Percentiles rank a stretch among this genome's conserved stretches.
phyloP scores from a whole-genome alignment of 2,797 vertebrate species.

The Nyctalus aviator region DNA sequence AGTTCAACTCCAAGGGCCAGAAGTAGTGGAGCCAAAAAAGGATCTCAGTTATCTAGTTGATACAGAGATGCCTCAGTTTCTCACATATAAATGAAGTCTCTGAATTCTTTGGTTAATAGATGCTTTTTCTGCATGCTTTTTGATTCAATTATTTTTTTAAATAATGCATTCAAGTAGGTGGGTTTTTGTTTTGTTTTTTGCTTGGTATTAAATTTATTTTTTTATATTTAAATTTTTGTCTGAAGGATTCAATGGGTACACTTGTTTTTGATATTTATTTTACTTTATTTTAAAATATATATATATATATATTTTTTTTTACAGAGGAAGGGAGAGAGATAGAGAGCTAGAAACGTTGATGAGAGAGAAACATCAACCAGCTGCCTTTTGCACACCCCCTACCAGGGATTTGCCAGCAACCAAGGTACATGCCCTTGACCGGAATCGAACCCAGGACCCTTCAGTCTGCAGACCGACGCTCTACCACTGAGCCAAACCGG shows the following conservation, averaged over 20 bases:
- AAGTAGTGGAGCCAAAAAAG: not conserved
- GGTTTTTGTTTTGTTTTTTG: no score
- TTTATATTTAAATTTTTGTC: not conserved
- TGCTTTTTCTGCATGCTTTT: not conserved
- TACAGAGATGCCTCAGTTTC: constrained; percentile 13
- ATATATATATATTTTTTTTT: no score
- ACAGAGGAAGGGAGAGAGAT: no score
- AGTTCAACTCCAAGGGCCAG: not conserved
- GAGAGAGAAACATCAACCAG: no score
- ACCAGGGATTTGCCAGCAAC: no score
- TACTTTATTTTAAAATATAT: no score
- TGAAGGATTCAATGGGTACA: not conserved
- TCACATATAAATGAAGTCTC: not conserved
- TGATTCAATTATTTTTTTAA: not conserved
- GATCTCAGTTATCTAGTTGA: constrained; percentile 1
- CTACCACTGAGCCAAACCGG: no score
- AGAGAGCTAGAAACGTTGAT: no score
- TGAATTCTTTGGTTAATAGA: not conserved
- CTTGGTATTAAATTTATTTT: not conserved
- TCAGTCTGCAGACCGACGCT: no score
- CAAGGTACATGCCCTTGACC: no score
- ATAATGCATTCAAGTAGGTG: not conserved
- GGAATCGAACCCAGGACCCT: no score
- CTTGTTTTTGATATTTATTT: constrained; percentile 1
- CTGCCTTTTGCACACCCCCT: no score